Evolutionary conservation across 2,113 vertebrate species (phyloP).

Genomic region (Lophotis ruficrista): DNA sequence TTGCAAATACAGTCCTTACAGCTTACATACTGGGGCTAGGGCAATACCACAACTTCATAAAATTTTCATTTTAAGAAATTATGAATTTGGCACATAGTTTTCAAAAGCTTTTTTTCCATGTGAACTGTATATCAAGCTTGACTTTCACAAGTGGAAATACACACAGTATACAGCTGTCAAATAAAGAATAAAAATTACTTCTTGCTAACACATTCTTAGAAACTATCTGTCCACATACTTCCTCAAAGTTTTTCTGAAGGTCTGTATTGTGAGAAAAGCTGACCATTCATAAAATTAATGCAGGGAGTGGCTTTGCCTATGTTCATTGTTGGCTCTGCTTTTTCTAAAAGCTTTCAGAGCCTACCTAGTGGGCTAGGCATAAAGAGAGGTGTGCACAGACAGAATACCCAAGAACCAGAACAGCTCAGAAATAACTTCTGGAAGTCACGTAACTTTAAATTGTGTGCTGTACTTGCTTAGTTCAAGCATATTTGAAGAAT

Average conservation of each 20-base stretch:
- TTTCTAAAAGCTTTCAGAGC: neutral
- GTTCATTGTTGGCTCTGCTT: neutral
- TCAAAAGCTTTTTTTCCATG: neutral
- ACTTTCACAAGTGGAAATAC: neutral
- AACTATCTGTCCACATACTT: neutral
- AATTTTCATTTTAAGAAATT: neutral
- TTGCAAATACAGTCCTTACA: neutral
- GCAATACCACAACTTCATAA: neutral
- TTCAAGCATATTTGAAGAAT: neutral
- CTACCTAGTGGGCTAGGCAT: neutral
- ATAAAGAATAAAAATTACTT: neutral
- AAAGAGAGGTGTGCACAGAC: neutral
- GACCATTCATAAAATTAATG: neutral
- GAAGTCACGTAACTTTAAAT: neutral
- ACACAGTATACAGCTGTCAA: neutral
- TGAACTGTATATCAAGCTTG: neutral
- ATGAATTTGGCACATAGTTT: neutral
- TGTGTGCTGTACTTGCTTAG: neutral
- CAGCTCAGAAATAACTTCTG: neutral
- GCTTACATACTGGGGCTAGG: neutral
- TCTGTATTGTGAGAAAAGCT: neutral
- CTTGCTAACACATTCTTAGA: neutral
- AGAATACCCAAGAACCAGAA: neutral
- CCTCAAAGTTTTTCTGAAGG: neutral
- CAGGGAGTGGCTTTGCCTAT: neutral